These are phyloP conservation scores for Mystacornis crossleyi DNA, from an alignment of 2,113 vertebrate species.

Conservation along the genomic window DNA sequence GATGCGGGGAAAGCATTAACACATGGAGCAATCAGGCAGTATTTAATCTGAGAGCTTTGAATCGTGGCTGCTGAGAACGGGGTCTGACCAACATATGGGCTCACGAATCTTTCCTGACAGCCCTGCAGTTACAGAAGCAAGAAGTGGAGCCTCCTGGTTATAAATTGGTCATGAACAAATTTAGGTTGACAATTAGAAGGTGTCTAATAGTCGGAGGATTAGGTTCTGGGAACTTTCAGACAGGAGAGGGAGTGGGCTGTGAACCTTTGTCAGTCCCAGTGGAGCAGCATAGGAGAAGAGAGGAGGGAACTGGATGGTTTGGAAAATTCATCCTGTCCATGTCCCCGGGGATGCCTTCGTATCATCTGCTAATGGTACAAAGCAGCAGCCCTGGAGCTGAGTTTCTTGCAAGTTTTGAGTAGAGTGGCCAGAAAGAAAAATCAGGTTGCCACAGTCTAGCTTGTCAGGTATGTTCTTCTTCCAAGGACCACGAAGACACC, in stretches of 20 bases:
- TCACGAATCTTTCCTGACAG: slow-evolving; percentile 15
- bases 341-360: not conserved
- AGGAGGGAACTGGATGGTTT: not conserved
- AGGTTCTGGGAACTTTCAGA: not conserved
- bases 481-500: not conserved
- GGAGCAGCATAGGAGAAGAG: not conserved
- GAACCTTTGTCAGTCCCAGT: not conserved
- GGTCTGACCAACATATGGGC: not conserved
- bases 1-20: not conserved
- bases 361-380: not conserved
- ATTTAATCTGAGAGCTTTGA: not conserved
- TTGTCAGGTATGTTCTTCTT: not conserved
- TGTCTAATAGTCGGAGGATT: not conserved
- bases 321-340: not conserved
- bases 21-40: not conserved
- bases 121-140: not conserved
- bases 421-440: not conserved
- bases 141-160: not conserved
- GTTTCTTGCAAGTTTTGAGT: not conserved
- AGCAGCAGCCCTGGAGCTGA: not conserved
- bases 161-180: not conserved
- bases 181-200: not conserved
- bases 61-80: not conserved
- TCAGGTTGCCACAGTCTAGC: not conserved
- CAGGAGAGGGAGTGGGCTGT: not conserved